A percentile compares a stretch with the other conserved stretches of the same genome.
Conservation (phyloP, 1,140 invertebrate species). For the Leucophenga varia region DNA sequence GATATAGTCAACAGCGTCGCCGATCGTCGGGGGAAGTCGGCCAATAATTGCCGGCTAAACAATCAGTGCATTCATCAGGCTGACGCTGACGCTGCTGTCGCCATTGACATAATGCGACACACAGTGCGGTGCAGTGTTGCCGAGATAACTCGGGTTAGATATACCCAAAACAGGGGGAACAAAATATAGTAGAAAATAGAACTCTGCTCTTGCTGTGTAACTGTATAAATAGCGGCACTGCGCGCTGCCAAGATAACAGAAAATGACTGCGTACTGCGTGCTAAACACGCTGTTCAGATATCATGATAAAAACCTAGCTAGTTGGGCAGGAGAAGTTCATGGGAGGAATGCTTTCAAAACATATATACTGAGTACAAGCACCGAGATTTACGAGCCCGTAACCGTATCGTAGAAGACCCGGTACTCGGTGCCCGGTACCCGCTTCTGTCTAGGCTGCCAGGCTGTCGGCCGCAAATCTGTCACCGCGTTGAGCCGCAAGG, state of each 20-base stretch:
- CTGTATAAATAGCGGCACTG: constrained; percentile 33
- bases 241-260: constrained; percentile 42
- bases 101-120: constrained; percentile 53
- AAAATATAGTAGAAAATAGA: too few relatives aligned
- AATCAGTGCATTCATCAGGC: constrained; percentile 40
- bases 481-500: constrained; percentile 35
- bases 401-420: neutral
- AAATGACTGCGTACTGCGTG: constrained; percentile 49
- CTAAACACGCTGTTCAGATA: constrained; percentile 44
- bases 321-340: constrained; percentile 3
- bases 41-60: constrained; percentile 23
- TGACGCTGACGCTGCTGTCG: constrained; percentile 28
- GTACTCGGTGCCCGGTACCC: neutral
- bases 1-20: too few relatives aligned
- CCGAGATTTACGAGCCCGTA: constrained; percentile 38
- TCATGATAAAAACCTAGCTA: constrained; percentile 44
- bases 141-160: too few relatives aligned
- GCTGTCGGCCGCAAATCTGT: constrained; percentile 39
- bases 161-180: too few relatives aligned
- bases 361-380: constrained; percentile 14
- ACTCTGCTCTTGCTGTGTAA: too few relatives aligned
- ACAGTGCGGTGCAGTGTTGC: too few relatives aligned
- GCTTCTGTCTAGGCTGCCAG: neutral
- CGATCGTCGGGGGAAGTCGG: too few relatives aligned
- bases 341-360: neutral